Base-by-base conservation (phyloP, 1,140 invertebrate genomes). In the Psix sp. region DNA sequence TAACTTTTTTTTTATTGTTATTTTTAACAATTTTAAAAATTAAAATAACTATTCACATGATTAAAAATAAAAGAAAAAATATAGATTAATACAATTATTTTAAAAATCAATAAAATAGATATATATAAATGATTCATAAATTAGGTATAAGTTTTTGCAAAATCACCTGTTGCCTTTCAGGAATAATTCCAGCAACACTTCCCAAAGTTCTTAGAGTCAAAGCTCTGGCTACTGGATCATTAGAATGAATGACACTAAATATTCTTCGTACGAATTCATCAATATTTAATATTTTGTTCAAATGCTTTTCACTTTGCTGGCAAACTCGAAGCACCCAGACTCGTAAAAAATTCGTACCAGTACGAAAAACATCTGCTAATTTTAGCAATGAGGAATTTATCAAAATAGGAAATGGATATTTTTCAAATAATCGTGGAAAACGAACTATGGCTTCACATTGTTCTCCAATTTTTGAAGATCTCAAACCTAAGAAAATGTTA, bases 311-410 rank as follows among this genome's bases (percentile, higher is more conserved):
- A 83, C 95, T 98, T 80, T 98, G 95, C 77, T 98, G 95, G 68
- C 95, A 96, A 0, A 98, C 97, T 57, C 95, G 88, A 5, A 98
- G 84, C n/a, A 99, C 94, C 91, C 96, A 97, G 7, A 98, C 89
- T 24, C 97, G 89, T 17, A 98, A 87, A 84, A 99, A 97, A 84
- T 99, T 99, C 33, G 91, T 94, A 1, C 96, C 96, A 79, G 92
- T 92, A 35, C 96, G 92, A 88, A 98, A 98, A 5, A 98, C 94
- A 89, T 98, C 97, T 0, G 96, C 94, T 31, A 99, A 84, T 89
- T 98, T 98, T 10, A 99, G 86, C 60, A 98, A 92, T 10, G 96
- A 97, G 0, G 97, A 97, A 86, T 98, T 99, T 15, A 99, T 98
- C 0, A 99, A 86, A 82, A 99, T 98, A 0, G 97, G 97, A 86